Conservation (phyloP, 2,113 vertebrate genomes). For the Microcebus lehilahytsara region DNA sequence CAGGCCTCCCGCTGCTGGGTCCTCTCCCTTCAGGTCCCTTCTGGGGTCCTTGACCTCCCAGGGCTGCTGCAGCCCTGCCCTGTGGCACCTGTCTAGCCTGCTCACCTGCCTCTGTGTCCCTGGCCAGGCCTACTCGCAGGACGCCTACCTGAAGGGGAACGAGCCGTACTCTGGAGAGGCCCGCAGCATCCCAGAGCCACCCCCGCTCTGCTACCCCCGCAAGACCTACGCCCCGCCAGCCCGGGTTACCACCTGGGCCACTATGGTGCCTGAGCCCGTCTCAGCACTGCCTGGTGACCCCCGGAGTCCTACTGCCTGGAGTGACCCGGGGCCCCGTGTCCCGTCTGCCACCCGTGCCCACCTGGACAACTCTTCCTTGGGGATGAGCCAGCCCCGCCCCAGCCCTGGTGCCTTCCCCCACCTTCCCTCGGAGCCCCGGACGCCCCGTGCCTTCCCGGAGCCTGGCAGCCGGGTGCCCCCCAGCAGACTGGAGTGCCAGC, state of each 20-base stretch:
- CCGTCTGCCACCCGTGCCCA: slow-evolving; percentile 71
- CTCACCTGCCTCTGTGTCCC: not conserved
- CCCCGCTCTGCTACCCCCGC: slow-evolving; percentile 92
- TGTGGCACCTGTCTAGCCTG: not conserved
- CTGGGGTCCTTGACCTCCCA: not conserved
- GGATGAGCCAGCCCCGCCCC: slow-evolving; percentile 84
- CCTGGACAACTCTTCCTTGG: slow-evolving; percentile 56
- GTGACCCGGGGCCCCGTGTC: slow-evolving; percentile 79
- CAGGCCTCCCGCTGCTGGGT: not conserved
- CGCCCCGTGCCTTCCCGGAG: slow-evolving; percentile 80
- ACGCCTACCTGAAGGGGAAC: slow-evolving; percentile 97
- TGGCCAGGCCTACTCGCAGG: slow-evolving; percentile 94
- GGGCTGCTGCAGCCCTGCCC: not conserved
- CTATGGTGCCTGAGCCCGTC: slow-evolving; percentile 74
- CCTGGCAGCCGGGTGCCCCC: slow-evolving; percentile 63
- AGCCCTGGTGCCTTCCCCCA: slow-evolving; percentile 86
- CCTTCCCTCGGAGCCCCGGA: slow-evolving; percentile 72
- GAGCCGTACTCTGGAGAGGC: slow-evolving; percentile 93
- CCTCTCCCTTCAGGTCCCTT: not conserved
- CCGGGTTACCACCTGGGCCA: slow-evolving; percentile 72
- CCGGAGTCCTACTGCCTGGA: slow-evolving; percentile 74
- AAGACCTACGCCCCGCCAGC: slow-evolving; percentile 85
- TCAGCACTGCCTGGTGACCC: slow-evolving; percentile 63
- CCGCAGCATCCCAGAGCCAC: slow-evolving; percentile 93
- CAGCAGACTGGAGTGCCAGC: slow-evolving; percentile 88